Conservation (phyloP, 2,888 invertebrate genomes). For the Galerucella calmariensis region DNA sequence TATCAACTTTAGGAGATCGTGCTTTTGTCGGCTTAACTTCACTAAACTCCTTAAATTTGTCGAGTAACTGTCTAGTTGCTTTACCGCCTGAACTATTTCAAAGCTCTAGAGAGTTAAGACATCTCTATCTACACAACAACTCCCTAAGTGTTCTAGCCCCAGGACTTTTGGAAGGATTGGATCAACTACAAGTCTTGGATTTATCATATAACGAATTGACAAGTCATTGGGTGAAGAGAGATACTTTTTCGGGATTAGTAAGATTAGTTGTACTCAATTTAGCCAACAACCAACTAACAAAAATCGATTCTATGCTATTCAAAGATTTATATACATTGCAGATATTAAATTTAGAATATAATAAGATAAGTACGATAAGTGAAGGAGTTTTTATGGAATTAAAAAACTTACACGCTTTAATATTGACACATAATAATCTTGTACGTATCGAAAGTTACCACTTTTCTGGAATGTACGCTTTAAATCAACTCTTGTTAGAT, state of each 20-base stretch:
- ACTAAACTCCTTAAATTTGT: constrained; percentile 79
- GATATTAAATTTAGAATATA: constrained; percentile 79
- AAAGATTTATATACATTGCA: constrained; percentile 81
- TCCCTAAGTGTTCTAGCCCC: constrained; percentile 80
- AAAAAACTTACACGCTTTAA: constrained; percentile 81
- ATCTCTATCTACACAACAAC: constrained; percentile 82
- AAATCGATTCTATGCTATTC: constrained; percentile 78
- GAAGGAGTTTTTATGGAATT: constrained; percentile 81
- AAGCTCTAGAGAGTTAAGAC: constrained; percentile 76
- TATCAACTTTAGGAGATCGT: constrained; percentile 79
- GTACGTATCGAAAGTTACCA: constrained; percentile 76
- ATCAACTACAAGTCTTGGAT: constrained; percentile 79
- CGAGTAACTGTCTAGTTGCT: constrained; percentile 80
- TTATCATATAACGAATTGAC: constrained; percentile 79
- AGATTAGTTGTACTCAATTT: constrained; percentile 80
- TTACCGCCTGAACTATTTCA: constrained; percentile 83
- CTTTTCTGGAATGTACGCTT: constrained; percentile 78
- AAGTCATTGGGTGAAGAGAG: constrained; percentile 81
- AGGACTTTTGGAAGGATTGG: constrained; percentile 78
- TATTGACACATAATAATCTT: constrained; percentile 78
- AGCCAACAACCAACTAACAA: constrained; percentile 77
- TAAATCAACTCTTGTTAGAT: constrained; percentile 80
- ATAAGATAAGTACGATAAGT: constrained; percentile 75
- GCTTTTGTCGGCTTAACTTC: constrained; percentile 78
- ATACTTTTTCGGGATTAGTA: constrained; percentile 80